Percentiles rank a stretch among this genome's conserved stretches.
Conservation (phyloP, 2,888 invertebrate genomes). For the Mylabris sibirica region DNA sequence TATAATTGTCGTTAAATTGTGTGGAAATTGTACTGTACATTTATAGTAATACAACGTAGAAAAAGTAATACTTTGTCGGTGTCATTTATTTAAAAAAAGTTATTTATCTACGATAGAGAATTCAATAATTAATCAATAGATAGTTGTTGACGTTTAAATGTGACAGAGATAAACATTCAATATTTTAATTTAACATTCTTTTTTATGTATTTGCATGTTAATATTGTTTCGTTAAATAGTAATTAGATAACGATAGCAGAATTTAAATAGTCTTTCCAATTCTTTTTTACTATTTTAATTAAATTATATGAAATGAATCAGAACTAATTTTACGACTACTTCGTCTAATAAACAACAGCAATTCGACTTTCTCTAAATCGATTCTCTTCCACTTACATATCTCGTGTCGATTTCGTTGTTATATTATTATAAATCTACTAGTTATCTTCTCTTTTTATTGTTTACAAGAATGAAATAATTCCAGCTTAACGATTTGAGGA, state of each 20-base stretch:
- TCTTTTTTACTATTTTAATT: neutral
- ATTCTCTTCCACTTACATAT: neutral
- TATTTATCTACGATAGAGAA: neutral
- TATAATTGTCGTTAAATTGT: conserved; percentile 13
- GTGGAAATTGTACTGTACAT: neutral
- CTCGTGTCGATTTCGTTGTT: neutral
- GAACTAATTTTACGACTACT: neutral
- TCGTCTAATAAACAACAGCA: neutral
- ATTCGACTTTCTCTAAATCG: conserved; percentile 11
- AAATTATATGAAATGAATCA: neutral
- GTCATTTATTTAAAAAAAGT: neutral
- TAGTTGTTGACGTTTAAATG: neutral
- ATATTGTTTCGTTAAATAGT: conserved; percentile 12
- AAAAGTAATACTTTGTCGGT: neutral
- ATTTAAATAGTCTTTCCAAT: neutral
- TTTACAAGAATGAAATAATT: neutral
- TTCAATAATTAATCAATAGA: neutral
- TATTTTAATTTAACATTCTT: neutral
- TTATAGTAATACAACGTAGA: neutral
- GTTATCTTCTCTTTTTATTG: no score
- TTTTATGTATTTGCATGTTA: conserved; percentile 34
- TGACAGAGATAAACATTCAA: neutral
- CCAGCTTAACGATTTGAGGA: conserved; percentile 4
- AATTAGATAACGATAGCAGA: neutral
- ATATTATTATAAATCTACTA: neutral